Base-by-base conservation (phyloP, 2,113 vertebrate species). In the Neotoma lepida region DNA sequence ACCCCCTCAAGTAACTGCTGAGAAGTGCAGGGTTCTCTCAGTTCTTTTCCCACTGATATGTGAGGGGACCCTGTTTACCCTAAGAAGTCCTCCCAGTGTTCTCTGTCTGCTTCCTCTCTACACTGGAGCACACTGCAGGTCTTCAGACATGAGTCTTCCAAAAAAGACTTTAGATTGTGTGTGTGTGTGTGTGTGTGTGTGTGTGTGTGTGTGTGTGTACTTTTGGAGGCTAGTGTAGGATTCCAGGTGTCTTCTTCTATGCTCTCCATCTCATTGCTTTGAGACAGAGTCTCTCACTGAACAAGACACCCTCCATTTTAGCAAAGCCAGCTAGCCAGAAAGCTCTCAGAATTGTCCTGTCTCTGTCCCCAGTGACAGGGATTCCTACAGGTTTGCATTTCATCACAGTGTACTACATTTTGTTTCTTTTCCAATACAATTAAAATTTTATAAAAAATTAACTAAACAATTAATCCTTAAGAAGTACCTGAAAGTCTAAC, bases 361-460 rank as follows among this genome's bases (percentile, higher is more conserved):
- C 58, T 44, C 14, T 44, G 58, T 64, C 6, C 15, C 1, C 54
- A 70, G 28, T 61, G 18, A 39, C 30, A 15, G 49, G 33, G 14
- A 0, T 30, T 41, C 63, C 46, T 30, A 20, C 39, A 54, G 54
- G 56, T 68, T 88, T 63, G 20, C 64, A 68, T 30, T 61, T 5
- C 41, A 46, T 80, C 56, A 49, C 28, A 71, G 30, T 15, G 15
- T 26, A 73, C 6, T 12, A 3, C 0, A 28, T 84, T 92, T 66
- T 90, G 63, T 58, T 17, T 88, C 64, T 61, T 89, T 87, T 84
- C 68, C 61, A 91, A 76, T 90, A 49, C 35, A 44, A 73, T 2
- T 1, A 44, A 56, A 44, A 76, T 33, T 56, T 71, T 15, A n/a
- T 70, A 93, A 96, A 71, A 92, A 28, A 41, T 51, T 51, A 87